Percentiles rank a stretch among this genome's conserved stretches.
These are phyloP conservation scores for Drosophila gunungcola DNA, from an alignment of 1,140 invertebrate genomes.

Conservation along the genomic window DNA sequence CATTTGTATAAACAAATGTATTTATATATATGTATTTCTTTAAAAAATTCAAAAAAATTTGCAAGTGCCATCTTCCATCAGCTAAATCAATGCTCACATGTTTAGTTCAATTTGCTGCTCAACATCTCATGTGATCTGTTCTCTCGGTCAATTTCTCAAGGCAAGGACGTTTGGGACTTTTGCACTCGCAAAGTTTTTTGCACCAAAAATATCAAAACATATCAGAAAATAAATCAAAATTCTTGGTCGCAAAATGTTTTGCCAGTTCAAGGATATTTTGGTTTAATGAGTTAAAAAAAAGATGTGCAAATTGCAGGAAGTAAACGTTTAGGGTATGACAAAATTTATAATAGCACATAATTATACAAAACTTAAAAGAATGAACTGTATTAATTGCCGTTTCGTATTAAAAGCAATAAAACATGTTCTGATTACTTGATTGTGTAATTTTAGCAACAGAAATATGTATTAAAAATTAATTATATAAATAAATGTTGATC, in stretches of 20 bases:
- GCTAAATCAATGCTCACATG: constrained; percentile 41
- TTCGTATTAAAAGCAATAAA: neutral
- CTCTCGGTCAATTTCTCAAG: constrained; percentile 35
- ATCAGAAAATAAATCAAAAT: constrained; percentile 51
- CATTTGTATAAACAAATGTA: constrained; percentile 49
- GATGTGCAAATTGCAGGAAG: constrained; percentile 40
- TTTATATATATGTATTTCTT: constrained; percentile 2
- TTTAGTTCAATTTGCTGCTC: constrained; percentile 44
- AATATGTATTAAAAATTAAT: no score
- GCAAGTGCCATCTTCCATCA: constrained; percentile 41
- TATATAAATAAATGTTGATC: no score
- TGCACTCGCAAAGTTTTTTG: constrained; percentile 49
- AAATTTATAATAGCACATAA: constrained; percentile 21
- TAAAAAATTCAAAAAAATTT: constrained; percentile 35
- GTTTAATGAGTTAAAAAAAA: constrained; percentile 60
- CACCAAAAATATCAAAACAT: constrained; percentile 26
- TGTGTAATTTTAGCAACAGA: no score
- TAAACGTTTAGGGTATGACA: constrained; percentile 20
- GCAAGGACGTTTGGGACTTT: constrained; percentile 63
- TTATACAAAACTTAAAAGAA: constrained; percentile 2
- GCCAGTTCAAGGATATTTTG: constrained; percentile 36
- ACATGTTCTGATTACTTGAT: no score
- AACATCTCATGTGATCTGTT: constrained; percentile 38
- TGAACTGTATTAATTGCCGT: neutral
- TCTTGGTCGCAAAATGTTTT: constrained; percentile 34